phyloP scores from a whole-genome alignment of 2,888 invertebrate species.

The Torymus auratus region DNA sequence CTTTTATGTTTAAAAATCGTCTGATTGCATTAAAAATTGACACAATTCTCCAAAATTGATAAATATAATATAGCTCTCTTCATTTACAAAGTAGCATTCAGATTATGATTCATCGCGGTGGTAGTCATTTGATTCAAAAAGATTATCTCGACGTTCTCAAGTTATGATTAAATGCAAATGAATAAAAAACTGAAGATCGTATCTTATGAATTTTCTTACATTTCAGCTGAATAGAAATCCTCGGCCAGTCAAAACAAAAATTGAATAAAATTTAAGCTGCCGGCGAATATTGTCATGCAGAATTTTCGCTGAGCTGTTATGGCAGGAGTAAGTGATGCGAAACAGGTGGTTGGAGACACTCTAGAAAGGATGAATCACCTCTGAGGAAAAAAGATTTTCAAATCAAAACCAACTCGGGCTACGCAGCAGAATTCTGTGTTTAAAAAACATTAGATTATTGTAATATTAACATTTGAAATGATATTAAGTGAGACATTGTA shows the following conservation, averaged over 20 bases:
- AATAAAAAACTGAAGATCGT: conserved; percentile 49
- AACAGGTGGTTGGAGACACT: conserved; percentile 42
- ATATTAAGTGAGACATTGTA: too few relatives aligned
- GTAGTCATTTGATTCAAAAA: conserved; percentile 33
- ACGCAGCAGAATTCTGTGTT: too few relatives aligned
- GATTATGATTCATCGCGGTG: conserved; percentile 44
- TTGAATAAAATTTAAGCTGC: conserved; percentile 51
- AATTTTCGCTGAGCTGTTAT: conserved; percentile 50
- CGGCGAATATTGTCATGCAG: conserved; percentile 37
- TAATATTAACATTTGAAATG: too few relatives aligned
- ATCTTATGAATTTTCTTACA: conserved; percentile 53
- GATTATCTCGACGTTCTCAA: conserved; percentile 45
- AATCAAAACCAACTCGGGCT: neutral
- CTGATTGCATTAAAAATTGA: too few relatives aligned
- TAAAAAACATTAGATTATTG: too few relatives aligned
- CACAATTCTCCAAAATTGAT: neutral
- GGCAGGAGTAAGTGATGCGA: neutral
- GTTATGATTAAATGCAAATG: conserved; percentile 55
- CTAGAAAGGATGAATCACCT: conserved; percentile 53
- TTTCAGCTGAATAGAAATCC: conserved; percentile 49
- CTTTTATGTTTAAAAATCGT: too few relatives aligned
- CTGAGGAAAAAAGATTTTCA: conserved; percentile 6
- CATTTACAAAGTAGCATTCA: conserved; percentile 2
- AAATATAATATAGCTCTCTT: neutral
- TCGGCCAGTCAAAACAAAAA: conserved; percentile 53